Percentiles rank a stretch among this genome's conserved stretches.
Conservation (phyloP, 2,888 invertebrate species). For the Ditula angustiorana region DNA sequence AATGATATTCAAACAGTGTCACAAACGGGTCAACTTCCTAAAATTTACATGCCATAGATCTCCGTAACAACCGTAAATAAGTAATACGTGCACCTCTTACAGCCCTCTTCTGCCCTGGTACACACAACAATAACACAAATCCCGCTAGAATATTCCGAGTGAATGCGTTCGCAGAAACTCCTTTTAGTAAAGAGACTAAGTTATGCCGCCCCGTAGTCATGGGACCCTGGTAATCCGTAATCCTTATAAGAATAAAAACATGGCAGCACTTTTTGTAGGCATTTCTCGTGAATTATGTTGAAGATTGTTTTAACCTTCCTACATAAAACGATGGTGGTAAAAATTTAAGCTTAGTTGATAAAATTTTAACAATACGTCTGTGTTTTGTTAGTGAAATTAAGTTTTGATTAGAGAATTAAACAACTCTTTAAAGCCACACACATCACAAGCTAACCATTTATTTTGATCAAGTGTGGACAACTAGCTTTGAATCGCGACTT, state of each 20-base stretch:
- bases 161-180: slow-evolving; percentile 3
- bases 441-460: no score
- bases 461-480: no score
- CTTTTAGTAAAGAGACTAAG: slow-evolving; percentile 23
- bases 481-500: no score
- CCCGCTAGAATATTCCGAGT: slow-evolving; percentile 29
- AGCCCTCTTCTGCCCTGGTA: not conserved
- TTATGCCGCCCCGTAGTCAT: slow-evolving; percentile 22
- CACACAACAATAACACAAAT: slow-evolving; percentile 24
- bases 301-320: not conserved
- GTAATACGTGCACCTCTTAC: not conserved
- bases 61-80: not conserved
- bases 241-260: slow-evolving; percentile 20
- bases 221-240: slow-evolving; percentile 26
- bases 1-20: no score
- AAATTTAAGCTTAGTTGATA: no score
- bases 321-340: not conserved
- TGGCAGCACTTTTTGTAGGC: not conserved
- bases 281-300: not conserved
- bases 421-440: no score
- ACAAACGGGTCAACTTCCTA: not conserved
- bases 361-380: no score
- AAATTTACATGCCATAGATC: not conserved
- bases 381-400: no score
- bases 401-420: no score